Evolutionary conservation across 2,797 vertebrate species (phyloP), one percentile per base, ranked within the genome.

Genomic region (Ctenopoma kingsleyae): DNA sequence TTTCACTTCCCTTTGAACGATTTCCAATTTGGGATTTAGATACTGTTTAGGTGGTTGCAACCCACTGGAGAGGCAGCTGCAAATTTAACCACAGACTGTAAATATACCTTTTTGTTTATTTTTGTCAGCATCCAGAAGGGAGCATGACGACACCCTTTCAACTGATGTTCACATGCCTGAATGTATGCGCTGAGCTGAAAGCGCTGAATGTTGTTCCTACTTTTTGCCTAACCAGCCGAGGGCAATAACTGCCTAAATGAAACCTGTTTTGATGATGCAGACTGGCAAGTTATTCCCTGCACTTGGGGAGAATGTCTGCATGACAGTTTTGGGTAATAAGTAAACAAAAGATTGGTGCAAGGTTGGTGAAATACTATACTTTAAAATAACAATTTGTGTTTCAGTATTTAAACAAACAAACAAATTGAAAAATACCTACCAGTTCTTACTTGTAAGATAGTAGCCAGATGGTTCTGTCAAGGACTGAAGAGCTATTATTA

Each of bases 211-310:
- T 65, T 60, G 63, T 49, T 86, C 16, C 50, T 36, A 13, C 36
- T 67, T 36, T 68, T 76, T 66, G n/a, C 59, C 19, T 48, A 54
- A 74, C 62, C 81, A 27, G 77, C 91, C 80, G 56, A 40, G 73
- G 87, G 89, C 84, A n/a, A 71, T 52, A 86, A 80, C 78, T 51
- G 82, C 73, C 68, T 68, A 23, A 84, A 79, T 13, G 1, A 80
- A 82, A 82, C 82, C 77, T 52, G 83, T 90, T 90, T 85, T 72
- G 80, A 87, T 82, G 77, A 85, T 69, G 62, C 58, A 32, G 68
- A 58, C 75, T 74, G 20, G 67, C 38, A 79, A 70, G 67, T 71
- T 59, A 67, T 60, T 71, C 74, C 50, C n/a, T 32, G 51, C 61
- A 43, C 51, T 13, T 50, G 59, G 60, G 43, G 62, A 38, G 54